A percentile compares a stretch with the other conserved stretches of the same genome.
Conservation (phyloP, 2,113 vertebrate genomes). For the Alosa alosa region DNA sequence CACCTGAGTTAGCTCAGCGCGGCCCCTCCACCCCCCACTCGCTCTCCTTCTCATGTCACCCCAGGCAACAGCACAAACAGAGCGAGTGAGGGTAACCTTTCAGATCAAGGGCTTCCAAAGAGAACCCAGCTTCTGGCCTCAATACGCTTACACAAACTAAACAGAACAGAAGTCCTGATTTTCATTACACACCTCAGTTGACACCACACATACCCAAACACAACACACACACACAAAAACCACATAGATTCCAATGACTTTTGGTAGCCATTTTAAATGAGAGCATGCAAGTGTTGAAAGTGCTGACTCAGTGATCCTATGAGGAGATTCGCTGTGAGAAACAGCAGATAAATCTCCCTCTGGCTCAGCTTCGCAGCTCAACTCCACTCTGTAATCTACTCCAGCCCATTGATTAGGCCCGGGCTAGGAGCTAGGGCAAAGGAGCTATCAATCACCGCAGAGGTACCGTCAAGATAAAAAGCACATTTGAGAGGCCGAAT, state of each 20-base stretch:
- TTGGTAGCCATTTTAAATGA: constrained; percentile 19
- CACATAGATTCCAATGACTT: background rate
- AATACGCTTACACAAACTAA: background rate
- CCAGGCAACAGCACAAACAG: background rate
- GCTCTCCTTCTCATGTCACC: background rate
- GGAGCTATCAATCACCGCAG: constrained; percentile 55
- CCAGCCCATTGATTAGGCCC: constrained; percentile 55
- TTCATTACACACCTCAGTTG: background rate
- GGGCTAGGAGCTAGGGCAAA: background rate
- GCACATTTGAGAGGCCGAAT: constrained; percentile 29
- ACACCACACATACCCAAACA: background rate
- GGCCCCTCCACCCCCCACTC: background rate
- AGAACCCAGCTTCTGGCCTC: background rate
- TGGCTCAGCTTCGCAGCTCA: constrained; percentile 34
- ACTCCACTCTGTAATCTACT: constrained; percentile 55
- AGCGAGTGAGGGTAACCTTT: background rate
- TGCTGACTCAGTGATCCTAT: constrained; percentile 53
- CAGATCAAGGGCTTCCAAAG: background rate
- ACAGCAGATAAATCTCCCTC: constrained; percentile 51
- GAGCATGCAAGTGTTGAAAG: constrained; percentile 26
- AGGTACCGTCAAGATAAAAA: constrained; percentile 46
- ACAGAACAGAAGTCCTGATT: background rate
- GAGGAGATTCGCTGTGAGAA: constrained; percentile 28
- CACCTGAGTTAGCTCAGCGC: constrained; percentile 26
- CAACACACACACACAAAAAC: background rate